phyloP scores from a whole-genome alignment of 2,797 vertebrate species.

The Odontamblyopus lacepedii region DNA sequence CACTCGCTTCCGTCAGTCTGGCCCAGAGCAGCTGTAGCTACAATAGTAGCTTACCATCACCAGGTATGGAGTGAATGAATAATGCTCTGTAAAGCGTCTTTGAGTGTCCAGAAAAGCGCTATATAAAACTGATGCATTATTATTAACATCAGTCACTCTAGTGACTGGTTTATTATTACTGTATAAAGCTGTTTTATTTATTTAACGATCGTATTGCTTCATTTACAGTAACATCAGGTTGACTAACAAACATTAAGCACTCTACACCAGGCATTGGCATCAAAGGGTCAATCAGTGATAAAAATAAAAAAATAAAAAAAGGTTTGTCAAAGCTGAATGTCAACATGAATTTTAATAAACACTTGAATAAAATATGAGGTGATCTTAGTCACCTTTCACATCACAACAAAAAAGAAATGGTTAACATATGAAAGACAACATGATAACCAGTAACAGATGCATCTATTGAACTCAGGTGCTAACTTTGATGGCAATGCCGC shows the following conservation, averaged over 20 bases:
- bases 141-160: too few relatives aligned
- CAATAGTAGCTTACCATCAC: too few relatives aligned
- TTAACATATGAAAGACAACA: slow-evolving; percentile 7
- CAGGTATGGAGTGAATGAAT: too few relatives aligned
- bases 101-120: too few relatives aligned
- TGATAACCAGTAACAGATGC: slow-evolving; percentile 18
- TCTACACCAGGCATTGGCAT: not conserved
- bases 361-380: slow-evolving; percentile 18
- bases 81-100: too few relatives aligned
- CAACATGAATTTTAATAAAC: slow-evolving; percentile 21
- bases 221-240: not conserved
- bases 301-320: not conserved
- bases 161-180: not conserved
- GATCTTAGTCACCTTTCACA: slow-evolving; percentile 3
- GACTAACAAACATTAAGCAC: not conserved
- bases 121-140: too few relatives aligned
- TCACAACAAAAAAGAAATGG: slow-evolving; percentile 19
- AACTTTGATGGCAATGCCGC: not conserved
- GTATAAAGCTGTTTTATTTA: not conserved
- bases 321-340: slow-evolving; percentile 10
- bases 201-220: slow-evolving; percentile 1
- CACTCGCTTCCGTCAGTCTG: too few relatives aligned
- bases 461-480: not conserved
- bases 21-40: too few relatives aligned
- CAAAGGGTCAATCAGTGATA: not conserved